These are phyloP conservation scores for Atta texana DNA, from an alignment of 1,140 invertebrate species.

Conservation along the genomic window DNA sequence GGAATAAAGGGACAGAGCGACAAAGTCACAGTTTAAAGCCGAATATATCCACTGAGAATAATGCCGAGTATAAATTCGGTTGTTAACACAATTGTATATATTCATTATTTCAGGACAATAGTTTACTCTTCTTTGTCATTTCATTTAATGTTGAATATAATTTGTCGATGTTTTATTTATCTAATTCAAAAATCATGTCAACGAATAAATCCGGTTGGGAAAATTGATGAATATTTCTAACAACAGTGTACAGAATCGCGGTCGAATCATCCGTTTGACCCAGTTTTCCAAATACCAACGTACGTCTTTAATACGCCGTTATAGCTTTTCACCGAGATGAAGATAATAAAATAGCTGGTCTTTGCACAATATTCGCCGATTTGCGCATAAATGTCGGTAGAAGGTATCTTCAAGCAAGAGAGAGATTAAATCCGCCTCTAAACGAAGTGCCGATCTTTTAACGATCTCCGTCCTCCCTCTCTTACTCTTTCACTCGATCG, in stretches of 20 bases:
- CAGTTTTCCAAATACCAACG: slow-evolving; percentile 37
- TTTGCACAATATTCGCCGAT: slow-evolving; percentile 55
- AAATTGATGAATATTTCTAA: not conserved
- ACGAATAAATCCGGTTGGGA: not conserved
- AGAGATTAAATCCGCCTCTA: slow-evolving; percentile 49
- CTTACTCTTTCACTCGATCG: not conserved
- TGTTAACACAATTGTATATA: too few relatives aligned
- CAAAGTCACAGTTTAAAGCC: slow-evolving; percentile 43
- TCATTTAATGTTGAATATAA: not conserved
- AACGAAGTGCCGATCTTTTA: slow-evolving; percentile 50
- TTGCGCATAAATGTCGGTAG: slow-evolving; percentile 41
- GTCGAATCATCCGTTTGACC: slow-evolving; percentile 13
- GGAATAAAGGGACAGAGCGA: slow-evolving; percentile 43
- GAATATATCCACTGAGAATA: slow-evolving; percentile 17
- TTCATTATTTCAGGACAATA: not conserved
- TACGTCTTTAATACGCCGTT: slow-evolving; percentile 32
- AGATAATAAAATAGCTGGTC: slow-evolving; percentile 39
- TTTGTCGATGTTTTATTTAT: not conserved
- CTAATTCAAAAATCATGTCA: not conserved
- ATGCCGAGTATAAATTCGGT: not conserved
- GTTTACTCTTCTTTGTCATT: not conserved
- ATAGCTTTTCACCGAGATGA: slow-evolving; percentile 21
- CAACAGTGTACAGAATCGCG: not conserved
- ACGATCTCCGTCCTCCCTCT: not conserved
- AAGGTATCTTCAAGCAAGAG: not conserved